Evolutionary conservation across 2,888 invertebrate species (phyloP).

Genomic region (Drosophila formosana): DNA sequence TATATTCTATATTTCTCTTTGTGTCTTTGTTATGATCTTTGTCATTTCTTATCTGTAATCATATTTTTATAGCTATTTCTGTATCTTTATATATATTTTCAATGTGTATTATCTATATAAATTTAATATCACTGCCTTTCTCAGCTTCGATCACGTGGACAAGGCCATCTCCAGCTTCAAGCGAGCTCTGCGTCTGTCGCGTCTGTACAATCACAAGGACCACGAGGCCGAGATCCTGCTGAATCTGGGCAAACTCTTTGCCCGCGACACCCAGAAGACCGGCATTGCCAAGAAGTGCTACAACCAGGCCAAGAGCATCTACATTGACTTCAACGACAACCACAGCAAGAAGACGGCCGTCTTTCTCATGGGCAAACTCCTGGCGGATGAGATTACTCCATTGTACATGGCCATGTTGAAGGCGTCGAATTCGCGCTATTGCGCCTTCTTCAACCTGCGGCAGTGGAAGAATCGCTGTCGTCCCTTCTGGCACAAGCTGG

Average conservation of each 20-base stretch:
- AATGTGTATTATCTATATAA: no score
- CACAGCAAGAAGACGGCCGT: conserved; percentile 68
- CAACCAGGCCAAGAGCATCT: conserved; percentile 71
- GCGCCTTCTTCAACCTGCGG: conserved; percentile 71
- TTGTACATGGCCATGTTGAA: conserved; percentile 78
- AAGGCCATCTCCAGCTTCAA: conserved; percentile 62
- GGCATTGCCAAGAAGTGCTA: conserved; percentile 71
- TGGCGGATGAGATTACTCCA: conserved; percentile 77
- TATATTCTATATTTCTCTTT: no score
- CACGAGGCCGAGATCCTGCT: conserved; percentile 70
- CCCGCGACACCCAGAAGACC: conserved; percentile 53
- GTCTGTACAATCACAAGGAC: conserved; percentile 44
- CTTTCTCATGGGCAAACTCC: conserved; percentile 76
- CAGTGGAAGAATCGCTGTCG: conserved; percentile 77
- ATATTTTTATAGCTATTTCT: no score
- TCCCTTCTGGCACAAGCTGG: conserved; percentile 74
- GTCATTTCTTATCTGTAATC: no score
- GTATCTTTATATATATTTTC: no score
- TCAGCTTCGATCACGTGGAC: conserved; percentile 54
- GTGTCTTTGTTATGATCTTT: no score
- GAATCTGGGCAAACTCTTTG: conserved; percentile 70
- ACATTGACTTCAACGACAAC: conserved; percentile 64
- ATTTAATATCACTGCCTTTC: no score
- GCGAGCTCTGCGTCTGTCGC: conserved; percentile 60
- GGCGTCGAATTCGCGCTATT: conserved; percentile 51